Conservation (phyloP, 2,888 invertebrate species). For the Phorcus lineatus region DNA sequence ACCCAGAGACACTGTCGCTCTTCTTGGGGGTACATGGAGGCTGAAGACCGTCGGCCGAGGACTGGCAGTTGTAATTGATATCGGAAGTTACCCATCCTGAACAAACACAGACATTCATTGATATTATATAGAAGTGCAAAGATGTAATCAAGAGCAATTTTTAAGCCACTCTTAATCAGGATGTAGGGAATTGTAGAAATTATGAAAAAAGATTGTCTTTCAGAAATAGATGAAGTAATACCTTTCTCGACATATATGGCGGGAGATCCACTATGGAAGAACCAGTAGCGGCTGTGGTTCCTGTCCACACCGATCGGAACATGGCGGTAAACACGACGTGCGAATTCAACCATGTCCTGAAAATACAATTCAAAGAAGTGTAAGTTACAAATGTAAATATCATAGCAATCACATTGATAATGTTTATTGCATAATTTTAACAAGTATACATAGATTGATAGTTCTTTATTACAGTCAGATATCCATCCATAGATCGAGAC, state of each 20-base stretch:
- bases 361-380: background rate
- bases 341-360: slow-evolving; percentile 65
- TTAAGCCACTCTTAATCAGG: too few species aligned
- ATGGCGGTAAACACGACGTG: slow-evolving; percentile 66
- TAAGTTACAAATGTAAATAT: too few species aligned
- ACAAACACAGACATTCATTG: background rate
- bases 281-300: slow-evolving; percentile 76
- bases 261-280: slow-evolving; percentile 71
- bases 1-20: background rate
- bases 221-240: slow-evolving; percentile 29
- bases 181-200: too few species aligned
- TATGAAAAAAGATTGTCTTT: background rate
- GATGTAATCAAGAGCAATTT: background rate
- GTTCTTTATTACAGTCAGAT: too few species aligned
- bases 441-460: too few species aligned
- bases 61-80: slow-evolving; percentile 45
- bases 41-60: background rate
- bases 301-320: slow-evolving; percentile 75
- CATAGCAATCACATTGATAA: too few species aligned
- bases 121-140: background rate
- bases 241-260: slow-evolving; percentile 75
- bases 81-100: slow-evolving; percentile 59
- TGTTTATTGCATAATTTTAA: too few species aligned
- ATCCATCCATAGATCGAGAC: too few species aligned
- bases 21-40: background rate